These are phyloP conservation scores for Ursus arctos DNA, from an alignment of 2,113 vertebrate species.

Conservation along the genomic window DNA sequence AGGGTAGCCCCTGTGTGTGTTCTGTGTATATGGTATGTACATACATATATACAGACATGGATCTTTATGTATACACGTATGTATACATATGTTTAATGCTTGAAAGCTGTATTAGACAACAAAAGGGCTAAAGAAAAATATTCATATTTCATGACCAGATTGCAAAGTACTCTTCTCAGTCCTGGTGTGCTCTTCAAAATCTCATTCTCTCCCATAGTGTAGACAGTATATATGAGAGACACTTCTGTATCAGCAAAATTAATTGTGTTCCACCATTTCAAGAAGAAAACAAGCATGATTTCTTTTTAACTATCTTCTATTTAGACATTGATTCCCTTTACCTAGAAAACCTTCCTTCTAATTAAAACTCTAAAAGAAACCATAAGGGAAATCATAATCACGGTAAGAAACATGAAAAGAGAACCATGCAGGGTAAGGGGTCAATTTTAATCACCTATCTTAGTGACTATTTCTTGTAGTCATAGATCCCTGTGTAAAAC, in stretches of 20 bases:
- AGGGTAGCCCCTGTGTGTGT: background rate
- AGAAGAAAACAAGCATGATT: background rate
- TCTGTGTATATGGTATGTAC: background rate
- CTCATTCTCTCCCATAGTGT: background rate
- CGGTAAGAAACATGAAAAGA: background rate
- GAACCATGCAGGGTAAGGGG: rapidly evolving
- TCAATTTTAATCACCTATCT: background rate
- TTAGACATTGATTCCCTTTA: background rate
- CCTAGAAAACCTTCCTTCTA: background rate
- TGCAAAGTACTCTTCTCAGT: background rate
- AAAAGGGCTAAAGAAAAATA: background rate
- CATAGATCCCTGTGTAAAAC: background rate
- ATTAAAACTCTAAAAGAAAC: background rate
- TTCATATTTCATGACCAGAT: background rate
- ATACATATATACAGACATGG: background rate
- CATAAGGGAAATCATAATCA: background rate
- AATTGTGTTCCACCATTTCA: background rate
- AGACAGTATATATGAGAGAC: background rate
- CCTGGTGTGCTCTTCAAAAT: background rate
- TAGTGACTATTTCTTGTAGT: background rate
- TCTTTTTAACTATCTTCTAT: background rate
- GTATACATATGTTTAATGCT: background rate
- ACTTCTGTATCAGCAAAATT: background rate
- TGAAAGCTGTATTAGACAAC: background rate
- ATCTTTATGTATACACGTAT: background rate